Evolutionary conservation across 2,113 vertebrate genomes (phyloP).

Genomic region (Stictonetta naevosa): DNA sequence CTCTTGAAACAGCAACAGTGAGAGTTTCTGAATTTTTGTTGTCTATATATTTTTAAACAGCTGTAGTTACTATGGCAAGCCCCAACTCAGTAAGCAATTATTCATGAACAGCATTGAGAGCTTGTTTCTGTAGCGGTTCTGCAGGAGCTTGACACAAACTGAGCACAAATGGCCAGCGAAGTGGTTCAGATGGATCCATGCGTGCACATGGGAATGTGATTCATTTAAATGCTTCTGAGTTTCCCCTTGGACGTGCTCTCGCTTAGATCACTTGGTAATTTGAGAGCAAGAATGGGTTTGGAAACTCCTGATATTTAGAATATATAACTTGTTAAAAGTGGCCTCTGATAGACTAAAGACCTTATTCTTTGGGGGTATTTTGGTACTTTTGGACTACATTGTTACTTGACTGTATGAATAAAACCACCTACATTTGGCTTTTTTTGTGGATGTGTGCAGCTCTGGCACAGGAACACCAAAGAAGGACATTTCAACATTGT

Average conservation of each 20-base stretch:
- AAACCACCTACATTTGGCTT: rapidly evolving
- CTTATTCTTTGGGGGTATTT: neutral
- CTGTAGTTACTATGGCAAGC: neutral
- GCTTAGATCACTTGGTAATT: no score
- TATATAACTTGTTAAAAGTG: neutral
- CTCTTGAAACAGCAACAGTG: neutral
- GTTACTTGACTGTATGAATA: neutral
- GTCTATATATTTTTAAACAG: neutral
- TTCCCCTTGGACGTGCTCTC: rapidly evolving
- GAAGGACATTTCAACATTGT: neutral
- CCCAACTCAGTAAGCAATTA: neutral
- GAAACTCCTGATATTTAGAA: neutral
- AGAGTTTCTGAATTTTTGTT: neutral
- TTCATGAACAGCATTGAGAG: neutral
- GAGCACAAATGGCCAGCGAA: rapidly evolving
- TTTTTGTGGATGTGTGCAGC: rapidly evolving
- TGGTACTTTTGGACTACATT: neutral
- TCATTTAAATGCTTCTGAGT: neutral
- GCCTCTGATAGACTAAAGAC: neutral
- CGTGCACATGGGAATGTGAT: rapidly evolving
- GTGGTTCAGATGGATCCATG: neutral
- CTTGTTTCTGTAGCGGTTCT: neutral
- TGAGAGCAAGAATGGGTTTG: neutral
- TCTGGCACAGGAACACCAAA: neutral
- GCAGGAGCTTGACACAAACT: neutral